Evolutionary conservation across 2,113 vertebrate species (phyloP).

Genomic region (Pelobates fuscus): DNA sequence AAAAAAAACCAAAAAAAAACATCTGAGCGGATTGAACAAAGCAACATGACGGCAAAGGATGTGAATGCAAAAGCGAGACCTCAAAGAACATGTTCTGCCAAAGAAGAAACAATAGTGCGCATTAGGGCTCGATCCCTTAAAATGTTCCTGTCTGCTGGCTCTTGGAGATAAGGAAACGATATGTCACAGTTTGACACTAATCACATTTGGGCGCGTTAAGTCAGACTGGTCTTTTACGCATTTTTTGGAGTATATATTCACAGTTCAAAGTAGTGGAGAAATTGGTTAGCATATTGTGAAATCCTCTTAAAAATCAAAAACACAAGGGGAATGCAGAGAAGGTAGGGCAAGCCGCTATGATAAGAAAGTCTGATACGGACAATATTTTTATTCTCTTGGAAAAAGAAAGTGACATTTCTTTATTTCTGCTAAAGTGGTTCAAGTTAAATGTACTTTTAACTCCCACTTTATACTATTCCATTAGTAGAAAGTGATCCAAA

Average conservation of each 20-base stretch:
- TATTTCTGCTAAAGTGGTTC: not conserved
- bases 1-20: slow-evolving; percentile 32
- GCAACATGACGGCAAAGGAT: slow-evolving; percentile 28
- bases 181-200: slow-evolving; percentile 80
- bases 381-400: slow-evolving; percentile 40
- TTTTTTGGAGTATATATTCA: slow-evolving; percentile 62
- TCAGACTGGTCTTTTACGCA: slow-evolving; percentile 58
- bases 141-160: slow-evolving; percentile 73
- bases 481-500: too few relatives aligned
- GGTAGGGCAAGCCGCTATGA: slow-evolving; percentile 41
- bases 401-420: not conserved
- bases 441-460: too few relatives aligned
- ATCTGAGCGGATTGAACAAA: slow-evolving; percentile 50
- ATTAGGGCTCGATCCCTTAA: slow-evolving; percentile 59
- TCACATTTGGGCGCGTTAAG: slow-evolving; percentile 79
- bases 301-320: slow-evolving; percentile 75
- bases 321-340: slow-evolving; percentile 58
- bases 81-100: slow-evolving; percentile 60
- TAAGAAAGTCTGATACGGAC: slow-evolving; percentile 52
- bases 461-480: too few relatives aligned
- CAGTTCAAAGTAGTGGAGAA: slow-evolving; percentile 77
- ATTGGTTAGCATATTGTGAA: slow-evolving; percentile 69
- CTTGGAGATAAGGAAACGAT: slow-evolving; percentile 76
- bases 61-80: slow-evolving; percentile 53
- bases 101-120: slow-evolving; percentile 51